Evolutionary conservation across 2,113 vertebrate species (phyloP).

Genomic region (Pagrus major): DNA sequence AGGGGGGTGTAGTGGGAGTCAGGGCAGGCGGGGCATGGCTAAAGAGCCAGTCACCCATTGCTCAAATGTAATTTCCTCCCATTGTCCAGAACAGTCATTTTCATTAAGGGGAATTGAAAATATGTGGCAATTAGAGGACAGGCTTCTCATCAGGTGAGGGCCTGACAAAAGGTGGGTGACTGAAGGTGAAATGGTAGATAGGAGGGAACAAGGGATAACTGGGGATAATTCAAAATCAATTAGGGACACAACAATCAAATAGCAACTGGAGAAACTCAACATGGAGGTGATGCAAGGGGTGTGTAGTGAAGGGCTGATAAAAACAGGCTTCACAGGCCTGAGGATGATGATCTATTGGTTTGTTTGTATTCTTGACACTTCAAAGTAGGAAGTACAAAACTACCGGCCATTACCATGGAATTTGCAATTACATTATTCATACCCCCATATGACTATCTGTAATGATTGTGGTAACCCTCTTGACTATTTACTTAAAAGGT

Average conservation of each 20-base stretch:
- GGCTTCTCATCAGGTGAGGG: constrained; percentile 59
- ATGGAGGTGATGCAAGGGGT: not conserved
- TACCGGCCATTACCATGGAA: too few relatives aligned
- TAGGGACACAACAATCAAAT: constrained; percentile 2
- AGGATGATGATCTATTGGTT: not conserved
- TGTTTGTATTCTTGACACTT: too few relatives aligned
- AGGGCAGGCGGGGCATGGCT: not conserved
- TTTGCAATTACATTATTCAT: too few relatives aligned
- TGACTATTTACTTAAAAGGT: too few relatives aligned
- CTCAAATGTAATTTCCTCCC: constrained; percentile 75
- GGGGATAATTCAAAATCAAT: constrained; percentile 16
- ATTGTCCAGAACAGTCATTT: constrained; percentile 74
- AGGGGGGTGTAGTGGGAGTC: not conserved
- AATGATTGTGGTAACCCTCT: too few relatives aligned
- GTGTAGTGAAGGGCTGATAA: not conserved
- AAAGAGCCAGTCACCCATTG: constrained; percentile 62
- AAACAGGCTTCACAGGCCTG: not conserved
- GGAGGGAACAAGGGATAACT: not conserved
- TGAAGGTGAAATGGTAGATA: not conserved
- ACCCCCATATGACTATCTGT: too few relatives aligned
- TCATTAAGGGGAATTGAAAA: constrained; percentile 71
- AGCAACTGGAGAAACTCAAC: not conserved
- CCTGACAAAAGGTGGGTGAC: constrained; percentile 16
- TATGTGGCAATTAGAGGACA: constrained; percentile 68
- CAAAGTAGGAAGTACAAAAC: too few relatives aligned